These are phyloP conservation scores for Phorcus lineatus DNA, from an alignment of 2,888 invertebrate species.

Conservation along the genomic window DNA sequence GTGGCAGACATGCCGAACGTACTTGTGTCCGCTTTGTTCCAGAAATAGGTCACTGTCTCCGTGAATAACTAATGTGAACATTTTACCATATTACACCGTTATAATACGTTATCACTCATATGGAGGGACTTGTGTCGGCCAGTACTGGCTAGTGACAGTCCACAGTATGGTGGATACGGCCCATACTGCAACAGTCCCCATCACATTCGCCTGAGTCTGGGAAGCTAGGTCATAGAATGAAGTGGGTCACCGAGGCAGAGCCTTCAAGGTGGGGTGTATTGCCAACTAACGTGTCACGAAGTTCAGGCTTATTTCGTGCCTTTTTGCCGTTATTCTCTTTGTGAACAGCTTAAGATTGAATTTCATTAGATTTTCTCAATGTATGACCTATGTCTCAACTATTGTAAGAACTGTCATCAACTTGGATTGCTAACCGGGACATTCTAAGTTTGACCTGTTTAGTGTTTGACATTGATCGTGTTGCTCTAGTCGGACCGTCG, in stretches of 20 bases:
- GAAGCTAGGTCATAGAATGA: slow-evolving; percentile 4
- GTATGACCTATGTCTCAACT: background rate
- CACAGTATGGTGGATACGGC: too few species aligned
- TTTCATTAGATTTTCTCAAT: background rate
- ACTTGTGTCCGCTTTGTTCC: slow-evolving; percentile 11
- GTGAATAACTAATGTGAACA: slow-evolving; percentile 34
- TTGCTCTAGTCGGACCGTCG: background rate
- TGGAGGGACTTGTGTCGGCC: too few species aligned
- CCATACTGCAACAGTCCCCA: too few species aligned
- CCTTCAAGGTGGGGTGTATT: background rate
- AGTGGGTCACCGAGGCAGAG: background rate
- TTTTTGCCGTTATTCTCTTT: background rate
- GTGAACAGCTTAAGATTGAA: too few species aligned
- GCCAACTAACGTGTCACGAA: background rate
- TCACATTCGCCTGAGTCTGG: background rate
- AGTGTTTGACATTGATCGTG: background rate
- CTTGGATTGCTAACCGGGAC: background rate
- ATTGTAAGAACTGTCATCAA: background rate
- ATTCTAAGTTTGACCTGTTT: slow-evolving; percentile 11
- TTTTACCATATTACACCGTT: slow-evolving; percentile 29
- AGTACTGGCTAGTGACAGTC: too few species aligned
- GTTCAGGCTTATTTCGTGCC: background rate
- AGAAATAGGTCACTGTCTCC: slow-evolving; percentile 41
- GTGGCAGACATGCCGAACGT: background rate
- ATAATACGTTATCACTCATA: background rate